Base-by-base conservation (phyloP, 2,888 invertebrate species). In the Antitype chi region DNA sequence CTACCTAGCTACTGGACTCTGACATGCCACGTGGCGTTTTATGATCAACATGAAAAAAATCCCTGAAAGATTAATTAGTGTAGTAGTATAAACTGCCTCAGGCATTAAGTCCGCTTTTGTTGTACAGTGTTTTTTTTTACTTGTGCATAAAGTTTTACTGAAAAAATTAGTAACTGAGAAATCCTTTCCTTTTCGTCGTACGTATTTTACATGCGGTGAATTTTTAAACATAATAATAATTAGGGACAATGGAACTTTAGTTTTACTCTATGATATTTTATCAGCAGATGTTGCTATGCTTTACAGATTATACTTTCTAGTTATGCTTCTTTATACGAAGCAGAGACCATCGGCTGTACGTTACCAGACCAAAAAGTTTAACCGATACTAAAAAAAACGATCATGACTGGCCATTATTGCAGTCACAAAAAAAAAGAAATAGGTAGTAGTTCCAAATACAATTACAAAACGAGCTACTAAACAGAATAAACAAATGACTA, bases 401-500 rank as follows among this genome's bases (percentile, higher is more conserved):
- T 43, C 20, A 17, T n/a, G 60, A 20, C 63, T 76, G 57, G 25
- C 43, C 28, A 53, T 47, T 57, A 32, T 8, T 49, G n/a, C 28
- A 49, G 43, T 28, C 25, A 62, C 1, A 73, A 80, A 73, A 38
- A 71, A 47, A 63, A 63, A 43, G 1, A 62, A 55, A 25, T 43
- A 32, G 5, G 23, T 43, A 47, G 23, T 53, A 49, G 59, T 82
- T 77, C 70, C 25, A 82, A 82, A 77, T 62, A 43, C 52, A 67
- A 75, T 79, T 76, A 68, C 82, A 76, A 71, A 83, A 80, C 28
- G 6, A 55, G 28, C 38, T 32, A 47, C 47, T 62, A 53, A 62
- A 73, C 60, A 80, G 74, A 66, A 81, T 74, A 70, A 80, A 74
- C 67, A 68, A 71, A 79, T 70, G 63, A 70, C 67, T 66, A 73